Evolutionary conservation across 1,140 invertebrate species (phyloP), one percentile per base, ranked within the genome.

Genomic region (Drosophila tristis): DNA sequence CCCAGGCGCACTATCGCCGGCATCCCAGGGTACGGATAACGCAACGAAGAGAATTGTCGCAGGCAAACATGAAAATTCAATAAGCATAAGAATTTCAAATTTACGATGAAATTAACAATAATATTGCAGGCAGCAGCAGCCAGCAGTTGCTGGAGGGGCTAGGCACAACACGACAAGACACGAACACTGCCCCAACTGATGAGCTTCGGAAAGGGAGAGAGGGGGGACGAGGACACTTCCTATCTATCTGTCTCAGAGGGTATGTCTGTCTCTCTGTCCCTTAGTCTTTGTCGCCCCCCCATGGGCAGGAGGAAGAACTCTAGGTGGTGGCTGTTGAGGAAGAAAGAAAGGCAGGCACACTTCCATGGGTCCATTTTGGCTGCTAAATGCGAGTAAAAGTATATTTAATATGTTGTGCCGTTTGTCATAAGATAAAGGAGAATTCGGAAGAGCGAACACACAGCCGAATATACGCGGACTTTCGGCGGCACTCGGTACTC

Each of bases 1-100:
- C 35, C 31, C 31, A 4, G 31, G 11, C 11, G 11, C 20, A 20
- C 20, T 20, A 39, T 39, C 20, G n/a, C 29, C 48, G 56, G 47
- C 42, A 58, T 26, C 16, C 16, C 42, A 23, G 55, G 70, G 35
- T n/a, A 13, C 31, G 26, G 62, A 16, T 16, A 8, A 42, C 31
- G 8, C 16, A 31, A 31, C 57, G 72, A 31, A 31, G 74, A 55
- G 31, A 42, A 63, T 39, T 72, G 73, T 73, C 78, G 63, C 23
- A 58, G 74, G 55, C 62, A 68, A 87, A 87, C 84, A 89, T 89
- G 84, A 89, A 89, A 89, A 89, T 89, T 89, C 84, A 89, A 89
- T 89, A 87, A 87, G 84, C 84, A 89, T 89, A 89, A 89, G 84
- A 89, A 81, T 89, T 80, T 89, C 84, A 75, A 89, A 89, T 89